A percentile compares a stretch with the other conserved stretches of the same genome.
Evolutionary conservation across 64 coral and sea anemone species (phyloP).

Genomic region (Porites australiensis): DNA sequence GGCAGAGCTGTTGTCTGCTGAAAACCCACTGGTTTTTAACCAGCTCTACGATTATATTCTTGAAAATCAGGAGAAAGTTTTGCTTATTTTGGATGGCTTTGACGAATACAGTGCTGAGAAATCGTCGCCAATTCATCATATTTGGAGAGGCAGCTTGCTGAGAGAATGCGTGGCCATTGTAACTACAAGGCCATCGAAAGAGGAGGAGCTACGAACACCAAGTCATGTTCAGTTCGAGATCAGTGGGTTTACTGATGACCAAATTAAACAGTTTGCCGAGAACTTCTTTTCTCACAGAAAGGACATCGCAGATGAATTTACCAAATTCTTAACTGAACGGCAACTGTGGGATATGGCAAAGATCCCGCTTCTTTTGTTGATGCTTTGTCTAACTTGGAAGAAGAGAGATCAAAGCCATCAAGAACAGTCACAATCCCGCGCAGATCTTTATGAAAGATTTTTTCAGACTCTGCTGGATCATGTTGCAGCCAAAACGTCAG

Average conservation of each 20-base stretch:
- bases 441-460: conserved; percentile 54
- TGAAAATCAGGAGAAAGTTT: conserved; percentile 39
- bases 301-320: background rate
- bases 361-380: conserved; percentile 56
- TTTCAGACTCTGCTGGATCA: conserved; percentile 22
- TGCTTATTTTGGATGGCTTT: conserved; percentile 57
- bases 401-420: background rate
- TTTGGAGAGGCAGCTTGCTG: background rate
- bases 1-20: background rate
- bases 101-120: conserved; percentile 39
- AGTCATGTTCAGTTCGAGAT: conserved; percentile 47
- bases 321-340: background rate
- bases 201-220: conserved; percentile 3
- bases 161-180: conserved; percentile 8
- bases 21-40: background rate
- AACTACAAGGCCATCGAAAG: conserved; percentile 31
- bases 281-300: background rate
- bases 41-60: background rate
- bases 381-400: conserved; percentile 56
- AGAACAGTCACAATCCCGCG: conserved; percentile 9
- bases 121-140: conserved; percentile 2
- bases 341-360: conserved; percentile 3
- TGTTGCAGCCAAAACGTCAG: background rate
- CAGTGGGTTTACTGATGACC: conserved; percentile 12
- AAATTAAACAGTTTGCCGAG: conserved; percentile 16